Base-by-base conservation (phyloP, 1,140 invertebrate genomes). In the Bradysia coprophila region DNA sequence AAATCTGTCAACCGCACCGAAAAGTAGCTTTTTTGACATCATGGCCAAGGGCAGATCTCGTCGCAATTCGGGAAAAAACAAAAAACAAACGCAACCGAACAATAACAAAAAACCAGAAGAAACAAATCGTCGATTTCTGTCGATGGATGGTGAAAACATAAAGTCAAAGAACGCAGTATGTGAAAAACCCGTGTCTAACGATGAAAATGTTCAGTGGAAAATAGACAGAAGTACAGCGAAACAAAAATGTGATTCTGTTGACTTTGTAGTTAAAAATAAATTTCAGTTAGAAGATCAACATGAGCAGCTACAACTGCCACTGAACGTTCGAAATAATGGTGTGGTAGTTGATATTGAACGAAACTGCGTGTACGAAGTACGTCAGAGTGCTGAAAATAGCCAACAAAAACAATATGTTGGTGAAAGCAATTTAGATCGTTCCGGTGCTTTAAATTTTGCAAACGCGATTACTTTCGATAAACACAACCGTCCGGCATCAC, bases 41-140 rank as follows among this genome's bases (percentile, higher is more conserved):
- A 36, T 36, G 33, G 33, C n/a, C 33, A 36, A 36, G 33, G 33
- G 33, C 33, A 36, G 18, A 15, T n/a, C 10, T 36, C 33, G 33
- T 36, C 33, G 33, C 15, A 16, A 16, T 36, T 9, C 6, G 5
- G 33, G 9, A 11, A 36, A 36, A 28, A 28, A 28, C 13, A 28
- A 28, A 28, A 6, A 28, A 28, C n/a, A n/a, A n/a, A n/a, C n/a
- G 8, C 28, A 31, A 31, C 28, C 28, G n/a, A 31, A 31, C n/a
- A 31, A 31, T 8, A 31, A 31, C n/a, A 31, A 31, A n/a, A 31
- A 31, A 9, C 28, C 8, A 31, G 8, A 8, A n/a, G 8, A 8
- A n/a, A 9, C 28, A 31, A n/a, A n/a, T n/a, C n/a, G n/a, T n/a
- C n/a, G n/a, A n/a, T n/a, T n/a, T n/a, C n/a, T n/a, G n/a, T n/a